Evolutionary conservation across 2,888 invertebrate genomes (phyloP).

Genomic region (Steinernema hermaphroditum): DNA sequence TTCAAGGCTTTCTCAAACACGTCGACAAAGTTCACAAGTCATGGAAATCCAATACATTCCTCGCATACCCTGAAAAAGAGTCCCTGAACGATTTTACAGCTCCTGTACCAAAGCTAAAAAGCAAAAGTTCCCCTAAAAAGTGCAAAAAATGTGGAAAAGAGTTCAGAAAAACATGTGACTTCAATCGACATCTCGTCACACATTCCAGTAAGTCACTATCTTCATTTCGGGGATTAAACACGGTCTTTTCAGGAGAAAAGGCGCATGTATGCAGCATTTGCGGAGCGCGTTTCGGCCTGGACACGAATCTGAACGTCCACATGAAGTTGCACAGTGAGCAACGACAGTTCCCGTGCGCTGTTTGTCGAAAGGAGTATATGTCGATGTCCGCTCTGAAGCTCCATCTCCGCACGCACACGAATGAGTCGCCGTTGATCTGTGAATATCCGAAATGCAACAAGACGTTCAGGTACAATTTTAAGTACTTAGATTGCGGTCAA

Average conservation of each 20-base stretch:
- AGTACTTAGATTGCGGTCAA: no score
- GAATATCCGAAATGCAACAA: slow-evolving; percentile 33
- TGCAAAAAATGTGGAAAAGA: slow-evolving; percentile 46
- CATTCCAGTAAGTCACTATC: slow-evolving; percentile 35
- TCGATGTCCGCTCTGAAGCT: slow-evolving; percentile 45
- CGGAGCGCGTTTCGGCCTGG: slow-evolving; percentile 40
- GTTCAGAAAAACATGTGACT: slow-evolving; percentile 46
- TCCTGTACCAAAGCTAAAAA: not conserved
- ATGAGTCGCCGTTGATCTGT: slow-evolving; percentile 45
- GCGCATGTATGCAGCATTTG: slow-evolving; percentile 45
- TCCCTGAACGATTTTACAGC: not conserved
- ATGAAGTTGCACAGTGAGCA: slow-evolving; percentile 37
- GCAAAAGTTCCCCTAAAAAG: slow-evolving; percentile 18
- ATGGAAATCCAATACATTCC: not conserved
- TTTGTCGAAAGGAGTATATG: slow-evolving; percentile 46
- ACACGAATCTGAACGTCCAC: slow-evolving; percentile 41
- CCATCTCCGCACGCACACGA: slow-evolving; percentile 47
- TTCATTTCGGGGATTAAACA: not conserved
- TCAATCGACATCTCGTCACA: slow-evolving; percentile 42
- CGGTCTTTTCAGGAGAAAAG: not conserved
- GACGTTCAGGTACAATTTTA: slow-evolving; percentile 37
- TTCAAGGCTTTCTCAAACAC: not conserved
- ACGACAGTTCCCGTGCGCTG: slow-evolving; percentile 44
- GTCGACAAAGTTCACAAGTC: not conserved
- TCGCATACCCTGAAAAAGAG: not conserved